phyloP scores from a whole-genome alignment of 1,140 invertebrate species.

The Trichogramma pretiosum region DNA sequence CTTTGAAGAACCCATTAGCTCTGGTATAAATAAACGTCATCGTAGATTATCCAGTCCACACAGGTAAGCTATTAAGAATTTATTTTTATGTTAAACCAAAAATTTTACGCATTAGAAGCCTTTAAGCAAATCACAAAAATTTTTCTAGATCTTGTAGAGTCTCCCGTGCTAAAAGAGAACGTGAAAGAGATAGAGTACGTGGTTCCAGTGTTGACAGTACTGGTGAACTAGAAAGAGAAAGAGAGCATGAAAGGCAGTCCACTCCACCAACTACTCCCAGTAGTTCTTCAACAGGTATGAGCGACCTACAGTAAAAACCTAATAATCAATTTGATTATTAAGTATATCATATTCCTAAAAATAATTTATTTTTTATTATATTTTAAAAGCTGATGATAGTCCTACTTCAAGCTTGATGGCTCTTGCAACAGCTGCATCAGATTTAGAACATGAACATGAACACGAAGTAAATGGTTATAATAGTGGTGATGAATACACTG shows the following conservation, averaged over 20 bases:
- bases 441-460: conserved; percentile 30
- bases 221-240: conserved; percentile 34
- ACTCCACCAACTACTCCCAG: conserved; percentile 38
- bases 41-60: conserved; percentile 51
- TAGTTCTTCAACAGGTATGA: too few species aligned
- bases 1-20: conserved; percentile 43
- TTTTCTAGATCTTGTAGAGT: conserved; percentile 28
- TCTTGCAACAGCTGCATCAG: conserved; percentile 29
- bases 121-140: not conserved
- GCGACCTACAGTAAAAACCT: too few species aligned
- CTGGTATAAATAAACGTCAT: conserved; percentile 52
- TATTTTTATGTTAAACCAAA: conserved; percentile 5
- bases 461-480: conserved; percentile 57
- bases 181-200: conserved; percentile 33
- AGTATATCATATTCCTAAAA: not conserved
- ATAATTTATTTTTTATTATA: conserved; percentile 2
- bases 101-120: not conserved
- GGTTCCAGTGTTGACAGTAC: not conserved
- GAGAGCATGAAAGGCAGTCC: conserved; percentile 37
- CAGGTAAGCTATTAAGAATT: conserved; percentile 31
- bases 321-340: not conserved
- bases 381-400: conserved; percentile 27
- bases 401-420: conserved; percentile 32
- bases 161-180: conserved; percentile 37
- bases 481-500: conserved; percentile 67